Base-by-base conservation (phyloP, 2,797 vertebrate species). In the Huso huso region DNA sequence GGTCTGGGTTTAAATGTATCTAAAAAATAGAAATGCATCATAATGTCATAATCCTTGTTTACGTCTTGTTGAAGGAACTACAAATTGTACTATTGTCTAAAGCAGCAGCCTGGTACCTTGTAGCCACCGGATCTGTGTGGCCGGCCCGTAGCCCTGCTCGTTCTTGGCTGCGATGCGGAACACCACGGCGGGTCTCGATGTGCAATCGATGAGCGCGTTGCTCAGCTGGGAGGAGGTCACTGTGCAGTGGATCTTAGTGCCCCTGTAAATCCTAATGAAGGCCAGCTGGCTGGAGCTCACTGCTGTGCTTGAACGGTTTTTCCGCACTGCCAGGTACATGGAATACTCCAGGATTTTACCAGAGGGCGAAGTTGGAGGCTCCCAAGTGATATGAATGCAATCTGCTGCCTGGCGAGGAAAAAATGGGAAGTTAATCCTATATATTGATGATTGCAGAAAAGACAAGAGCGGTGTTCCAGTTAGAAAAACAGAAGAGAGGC, bases 91-190 rank as follows among this genome's bases (percentile, higher is more conserved):
- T 10, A 2, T 8, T 6, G 23, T 37, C 9, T 6, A 7, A 37
- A 37, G 37, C 23, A 62, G 37, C 18, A 10, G 48, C 9, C 6
- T 13, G 8, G 13, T 82, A 96, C 97, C 95, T 92, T 99, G 97
- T 58, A 99, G 92, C 97, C 97, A 99, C 78, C 97, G 94, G 76
- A 99, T 96, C 81, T 99, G 97, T 0, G 96, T 99, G 1, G 97
- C 96, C 0, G 97, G 97, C 64, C 97, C 97, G 0, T 99, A 99
- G 66, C 97, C 97, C 61, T 95, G 91, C 74, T 99, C 96, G 0
- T 99, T 99, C 83, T 97, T 97, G 8, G 97, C 97, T 0, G 97
- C 97, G 64, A 99, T 99, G 71, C 97, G 88, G 84, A 99, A 97
- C 67, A 99, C 94, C 0, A 99, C 89, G 3, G 97, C 97, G 0